phyloP scores from a whole-genome alignment of 2,113 vertebrate genomes.

The Taxidea taxus region DNA sequence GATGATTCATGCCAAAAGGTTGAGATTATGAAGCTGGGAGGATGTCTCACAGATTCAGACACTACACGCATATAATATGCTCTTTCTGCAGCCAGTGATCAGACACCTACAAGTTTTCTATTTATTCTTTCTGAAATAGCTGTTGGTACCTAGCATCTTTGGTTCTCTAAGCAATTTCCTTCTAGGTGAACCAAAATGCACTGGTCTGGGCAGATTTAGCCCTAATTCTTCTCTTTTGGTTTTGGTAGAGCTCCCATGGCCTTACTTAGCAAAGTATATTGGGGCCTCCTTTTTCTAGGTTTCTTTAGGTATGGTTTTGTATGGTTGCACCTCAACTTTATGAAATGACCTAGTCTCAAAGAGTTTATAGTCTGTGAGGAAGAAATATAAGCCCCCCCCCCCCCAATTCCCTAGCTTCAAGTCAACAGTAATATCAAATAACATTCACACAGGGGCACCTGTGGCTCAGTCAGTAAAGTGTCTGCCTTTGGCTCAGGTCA shows the following conservation, averaged over 20 bases:
- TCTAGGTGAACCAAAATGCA: not conserved
- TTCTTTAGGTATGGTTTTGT: not conserved
- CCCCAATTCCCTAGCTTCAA: not conserved
- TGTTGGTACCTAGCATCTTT: not conserved
- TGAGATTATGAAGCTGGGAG: not conserved
- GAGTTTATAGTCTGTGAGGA: not conserved
- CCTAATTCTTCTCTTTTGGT: not conserved
- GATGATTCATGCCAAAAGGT: not conserved
- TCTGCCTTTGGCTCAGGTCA: not conserved
- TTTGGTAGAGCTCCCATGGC: not conserved
- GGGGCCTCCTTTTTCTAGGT: not conserved
- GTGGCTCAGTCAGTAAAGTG: not conserved
- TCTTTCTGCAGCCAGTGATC: not conserved
- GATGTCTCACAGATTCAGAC: not conserved
- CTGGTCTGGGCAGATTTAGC: not conserved
- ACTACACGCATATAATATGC: not conserved
- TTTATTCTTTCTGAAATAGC: not conserved
- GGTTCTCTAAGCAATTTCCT: not conserved
- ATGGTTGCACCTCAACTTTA: not conserved
- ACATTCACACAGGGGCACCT: not conserved
- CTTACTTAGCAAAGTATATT: not conserved
- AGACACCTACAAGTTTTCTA: not conserved
- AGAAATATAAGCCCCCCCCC: not conserved
- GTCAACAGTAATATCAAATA: not conserved
- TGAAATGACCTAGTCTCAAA: not conserved